Conservation (phyloP, 2,113 vertebrate genomes). For the Taxidea taxus region DNA sequence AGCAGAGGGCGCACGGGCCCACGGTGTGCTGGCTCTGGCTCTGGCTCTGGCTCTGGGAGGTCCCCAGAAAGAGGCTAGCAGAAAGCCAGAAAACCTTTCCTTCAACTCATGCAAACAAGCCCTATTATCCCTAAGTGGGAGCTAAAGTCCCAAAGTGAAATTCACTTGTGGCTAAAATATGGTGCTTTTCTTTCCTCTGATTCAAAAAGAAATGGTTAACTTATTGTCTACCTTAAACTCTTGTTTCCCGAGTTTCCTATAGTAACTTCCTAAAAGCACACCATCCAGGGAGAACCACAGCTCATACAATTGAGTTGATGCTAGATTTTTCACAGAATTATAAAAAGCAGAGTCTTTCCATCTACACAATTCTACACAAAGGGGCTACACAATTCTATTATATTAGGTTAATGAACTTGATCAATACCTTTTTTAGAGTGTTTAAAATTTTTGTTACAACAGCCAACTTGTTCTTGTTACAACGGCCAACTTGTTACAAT, state of each 20-base stretch:
- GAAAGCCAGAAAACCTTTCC: not conserved
- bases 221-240: not conserved
- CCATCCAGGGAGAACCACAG: not conserved
- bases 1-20: not conserved
- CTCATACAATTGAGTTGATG: not conserved
- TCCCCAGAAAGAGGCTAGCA: not conserved
- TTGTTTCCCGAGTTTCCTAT: not conserved
- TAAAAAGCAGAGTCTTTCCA: not conserved
- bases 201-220: not conserved
- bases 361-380: not conserved
- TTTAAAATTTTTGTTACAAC: not conserved
- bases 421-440: not conserved
- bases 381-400: not conserved
- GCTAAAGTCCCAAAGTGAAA: not conserved
- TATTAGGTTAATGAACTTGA: not conserved
- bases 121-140: not conserved
- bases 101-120: not conserved
- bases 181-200: not conserved
- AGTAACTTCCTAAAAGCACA: not conserved
- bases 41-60: too few species aligned
- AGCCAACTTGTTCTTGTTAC: not conserved
- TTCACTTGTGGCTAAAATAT: not conserved
- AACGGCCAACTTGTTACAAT: too few species aligned
- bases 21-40: accelerated
- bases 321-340: not conserved